Evolutionary conservation across 2,888 invertebrate genomes (phyloP).

Genomic region (Hypsopygia costalis): DNA sequence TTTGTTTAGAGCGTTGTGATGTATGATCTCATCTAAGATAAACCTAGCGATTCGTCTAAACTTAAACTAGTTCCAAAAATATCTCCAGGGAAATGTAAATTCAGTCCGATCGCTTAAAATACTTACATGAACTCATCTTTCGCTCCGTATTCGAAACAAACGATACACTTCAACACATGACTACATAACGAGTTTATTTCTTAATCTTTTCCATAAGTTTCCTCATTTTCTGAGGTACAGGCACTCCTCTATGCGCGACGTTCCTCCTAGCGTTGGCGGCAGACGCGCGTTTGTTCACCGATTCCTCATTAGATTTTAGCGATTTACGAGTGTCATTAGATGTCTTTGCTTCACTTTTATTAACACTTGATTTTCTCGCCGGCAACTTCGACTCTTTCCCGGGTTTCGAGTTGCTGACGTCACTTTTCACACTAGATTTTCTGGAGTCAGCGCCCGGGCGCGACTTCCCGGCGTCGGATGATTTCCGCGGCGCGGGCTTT

Average conservation of each 20-base stretch:
- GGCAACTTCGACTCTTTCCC: no score
- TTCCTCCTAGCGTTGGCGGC: conserved; percentile 32
- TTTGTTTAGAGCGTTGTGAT: conserved; percentile 56
- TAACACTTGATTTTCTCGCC: conserved; percentile 35
- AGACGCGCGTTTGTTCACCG: conserved; percentile 18
- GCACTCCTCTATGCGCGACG: conserved; percentile 53
- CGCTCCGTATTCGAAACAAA: neutral
- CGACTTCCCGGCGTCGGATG: conserved; percentile 16
- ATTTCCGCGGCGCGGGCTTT: conserved; percentile 19
- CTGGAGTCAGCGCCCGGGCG: conserved; percentile 21
- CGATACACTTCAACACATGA: neutral
- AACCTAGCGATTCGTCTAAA: conserved; percentile 47
- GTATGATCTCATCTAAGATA: conserved; percentile 45
- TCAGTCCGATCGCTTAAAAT: conserved; percentile 22
- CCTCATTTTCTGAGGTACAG: conserved; percentile 61
- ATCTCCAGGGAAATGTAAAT: conserved; percentile 22
- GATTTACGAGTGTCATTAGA: conserved; percentile 22
- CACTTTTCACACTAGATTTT: conserved; percentile 29
- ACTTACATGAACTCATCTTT: conserved; percentile 7
- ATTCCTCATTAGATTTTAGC: conserved; percentile 15
- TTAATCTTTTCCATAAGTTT: conserved; percentile 47
- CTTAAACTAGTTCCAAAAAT: conserved; percentile 31
- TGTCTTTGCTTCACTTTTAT: conserved; percentile 22
- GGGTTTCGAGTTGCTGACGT: conserved; percentile 15
- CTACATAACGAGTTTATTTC: conserved; percentile 22